Percentiles rank a stretch among this genome's conserved stretches.
Evolutionary conservation across 2,797 vertebrate genomes (phyloP).

Genomic region (Xenopus petersii): DNA sequence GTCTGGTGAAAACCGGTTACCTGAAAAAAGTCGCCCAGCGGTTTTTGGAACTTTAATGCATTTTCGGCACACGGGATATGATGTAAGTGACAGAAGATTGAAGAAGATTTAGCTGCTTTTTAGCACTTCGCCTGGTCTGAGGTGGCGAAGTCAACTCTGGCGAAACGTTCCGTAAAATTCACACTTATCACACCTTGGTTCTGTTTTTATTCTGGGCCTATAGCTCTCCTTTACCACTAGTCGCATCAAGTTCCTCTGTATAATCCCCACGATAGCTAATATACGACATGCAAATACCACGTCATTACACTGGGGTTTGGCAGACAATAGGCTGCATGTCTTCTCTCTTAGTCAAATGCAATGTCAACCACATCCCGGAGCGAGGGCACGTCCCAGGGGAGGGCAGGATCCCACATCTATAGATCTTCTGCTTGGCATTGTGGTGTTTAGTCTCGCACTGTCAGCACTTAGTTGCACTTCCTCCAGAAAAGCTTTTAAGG

Average conservation of each 20-base stretch:
- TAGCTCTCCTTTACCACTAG: too few relatives aligned
- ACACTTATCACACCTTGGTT: too few relatives aligned
- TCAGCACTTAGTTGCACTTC: conserved; percentile 79
- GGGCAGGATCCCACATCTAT: conserved; percentile 64
- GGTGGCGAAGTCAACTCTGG: too few relatives aligned
- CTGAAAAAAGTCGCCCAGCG: too few relatives aligned
- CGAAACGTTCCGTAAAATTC: too few relatives aligned
- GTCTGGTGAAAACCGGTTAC: too few relatives aligned
- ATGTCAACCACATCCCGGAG: conserved; percentile 3
- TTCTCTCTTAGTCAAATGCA: not conserved
- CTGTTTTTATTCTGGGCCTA: too few relatives aligned
- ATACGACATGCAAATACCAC: not conserved
- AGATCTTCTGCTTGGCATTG: conserved; percentile 69
- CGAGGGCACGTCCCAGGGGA: conserved; percentile 20
- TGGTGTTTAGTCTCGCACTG: conserved; percentile 77
- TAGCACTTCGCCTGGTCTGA: too few relatives aligned
- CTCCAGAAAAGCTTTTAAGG: conserved; percentile 91
- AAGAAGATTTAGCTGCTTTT: too few relatives aligned
- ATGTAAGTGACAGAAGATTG: too few relatives aligned
- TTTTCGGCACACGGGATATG: too few relatives aligned
- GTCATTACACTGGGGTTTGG: not conserved
- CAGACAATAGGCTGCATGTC: not conserved
- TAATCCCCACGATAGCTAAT: not conserved
- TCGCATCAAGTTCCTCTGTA: not conserved
- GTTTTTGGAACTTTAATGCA: too few relatives aligned